Conservation (phyloP, 1,140 invertebrate genomes). For the Limonius californicus region DNA sequence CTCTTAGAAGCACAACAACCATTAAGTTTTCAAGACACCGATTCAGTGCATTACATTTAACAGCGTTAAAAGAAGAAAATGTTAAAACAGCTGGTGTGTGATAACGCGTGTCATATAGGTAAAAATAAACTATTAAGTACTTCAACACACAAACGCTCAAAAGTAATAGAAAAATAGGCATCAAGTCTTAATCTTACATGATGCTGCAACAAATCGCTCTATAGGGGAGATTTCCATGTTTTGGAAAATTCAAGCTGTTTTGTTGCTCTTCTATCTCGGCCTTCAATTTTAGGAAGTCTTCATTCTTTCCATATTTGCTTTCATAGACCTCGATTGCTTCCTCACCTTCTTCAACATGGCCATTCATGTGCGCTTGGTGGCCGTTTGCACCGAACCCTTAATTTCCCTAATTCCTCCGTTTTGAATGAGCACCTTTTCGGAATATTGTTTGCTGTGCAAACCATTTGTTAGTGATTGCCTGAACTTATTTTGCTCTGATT, state of each 20-base stretch:
- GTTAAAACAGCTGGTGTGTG: slow-evolving; percentile 3
- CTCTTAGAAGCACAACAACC: too few species aligned
- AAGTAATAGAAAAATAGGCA: slow-evolving; percentile 10
- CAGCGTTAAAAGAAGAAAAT: slow-evolving; percentile 8
- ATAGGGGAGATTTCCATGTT: slow-evolving; percentile 37
- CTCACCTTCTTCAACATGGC: slow-evolving; percentile 27
- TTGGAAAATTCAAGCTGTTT: slow-evolving; percentile 22
- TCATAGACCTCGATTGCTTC: slow-evolving; percentile 41
- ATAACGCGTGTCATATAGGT: not conserved
- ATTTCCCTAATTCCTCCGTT: slow-evolving; percentile 10
- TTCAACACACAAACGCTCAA: slow-evolving; percentile 10
- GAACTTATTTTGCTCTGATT: too few species aligned
- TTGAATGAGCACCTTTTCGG: not conserved
- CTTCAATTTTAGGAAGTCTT: slow-evolving; percentile 37
- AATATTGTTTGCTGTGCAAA: too few species aligned
- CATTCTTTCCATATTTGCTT: slow-evolving; percentile 41
- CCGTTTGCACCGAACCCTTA: slow-evolving; percentile 17
- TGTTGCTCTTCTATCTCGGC: slow-evolving; percentile 32
- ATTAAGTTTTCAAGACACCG: too few species aligned
- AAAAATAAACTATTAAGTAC: slow-evolving; percentile 16
- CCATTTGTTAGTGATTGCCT: too few species aligned
- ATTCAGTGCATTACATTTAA: not conserved
- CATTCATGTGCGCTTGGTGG: not conserved
- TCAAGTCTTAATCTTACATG: slow-evolving; percentile 28
- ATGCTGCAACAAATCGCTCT: slow-evolving; percentile 44